These are phyloP conservation scores for Maniola hyperantus DNA, from an alignment of 2,888 invertebrate genomes.

Conservation along the genomic window DNA sequence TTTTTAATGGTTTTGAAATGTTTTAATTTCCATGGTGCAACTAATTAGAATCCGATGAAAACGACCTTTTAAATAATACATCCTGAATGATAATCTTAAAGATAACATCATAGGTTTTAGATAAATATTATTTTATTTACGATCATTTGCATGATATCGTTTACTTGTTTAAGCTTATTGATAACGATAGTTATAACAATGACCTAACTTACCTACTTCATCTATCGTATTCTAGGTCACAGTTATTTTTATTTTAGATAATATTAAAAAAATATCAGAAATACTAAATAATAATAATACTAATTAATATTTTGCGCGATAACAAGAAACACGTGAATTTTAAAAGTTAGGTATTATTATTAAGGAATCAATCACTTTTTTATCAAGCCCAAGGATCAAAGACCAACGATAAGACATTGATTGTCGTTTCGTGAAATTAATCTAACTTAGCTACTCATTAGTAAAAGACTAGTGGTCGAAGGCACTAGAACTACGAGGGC, in stretches of 20 bases:
- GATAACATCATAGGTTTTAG: background rate
- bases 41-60: background rate
- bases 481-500: background rate
- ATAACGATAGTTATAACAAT: no score
- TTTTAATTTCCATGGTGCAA: background rate
- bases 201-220: no score
- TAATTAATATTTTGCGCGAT: background rate
- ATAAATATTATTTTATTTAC: background rate
- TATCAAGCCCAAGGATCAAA: background rate
- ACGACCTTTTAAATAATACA: background rate
- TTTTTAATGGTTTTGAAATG: no score
- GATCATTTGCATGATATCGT: background rate
- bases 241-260: no score
- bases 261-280: background rate
- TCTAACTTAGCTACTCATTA: background rate
- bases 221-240: no score
- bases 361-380: slow-evolving; percentile 4
- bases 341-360: background rate
- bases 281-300: background rate
- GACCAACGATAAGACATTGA: background rate
- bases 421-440: slow-evolving; percentile 1
- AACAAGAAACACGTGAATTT: background rate
- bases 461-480: slow-evolving; percentile 7
- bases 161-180: no score
- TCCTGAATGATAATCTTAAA: background rate